Evolutionary conservation across 2,113 vertebrate species (phyloP).

Genomic region (Terrapene triunguis): DNA sequence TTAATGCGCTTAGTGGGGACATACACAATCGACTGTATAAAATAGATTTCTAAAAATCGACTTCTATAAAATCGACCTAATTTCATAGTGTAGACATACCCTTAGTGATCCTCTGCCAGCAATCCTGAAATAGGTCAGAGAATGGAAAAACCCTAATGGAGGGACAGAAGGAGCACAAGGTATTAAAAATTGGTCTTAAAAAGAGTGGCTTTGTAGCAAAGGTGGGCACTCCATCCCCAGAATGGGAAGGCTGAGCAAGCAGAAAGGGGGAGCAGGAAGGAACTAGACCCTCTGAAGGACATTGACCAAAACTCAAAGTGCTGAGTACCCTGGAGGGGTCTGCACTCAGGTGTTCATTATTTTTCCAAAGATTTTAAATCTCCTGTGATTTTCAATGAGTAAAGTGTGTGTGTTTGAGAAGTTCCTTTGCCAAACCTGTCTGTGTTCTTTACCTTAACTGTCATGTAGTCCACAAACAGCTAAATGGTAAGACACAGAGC

Average conservation of each 20-base stretch:
- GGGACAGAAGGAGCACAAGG: neutral
- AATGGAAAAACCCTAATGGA: neutral
- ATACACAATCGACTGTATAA: too few species aligned
- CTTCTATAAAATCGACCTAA: too few species aligned
- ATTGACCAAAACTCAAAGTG: neutral
- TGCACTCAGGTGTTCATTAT: accelerated
- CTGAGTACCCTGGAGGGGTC: neutral
- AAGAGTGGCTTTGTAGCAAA: neutral
- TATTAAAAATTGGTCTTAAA: neutral
- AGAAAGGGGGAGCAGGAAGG: accelerated
- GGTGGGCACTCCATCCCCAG: neutral
- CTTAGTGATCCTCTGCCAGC: neutral
- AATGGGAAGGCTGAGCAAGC: neutral
- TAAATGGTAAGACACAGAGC: neutral
- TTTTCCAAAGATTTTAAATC: neutral
- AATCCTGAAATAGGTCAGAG: neutral
- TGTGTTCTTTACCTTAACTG: neutral
- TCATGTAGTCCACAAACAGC: accelerated
- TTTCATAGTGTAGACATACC: too few species aligned
- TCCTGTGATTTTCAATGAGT: neutral
- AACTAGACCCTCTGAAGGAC: neutral
- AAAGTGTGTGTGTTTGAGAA: neutral
- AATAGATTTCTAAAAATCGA: too few species aligned
- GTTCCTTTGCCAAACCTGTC: neutral
- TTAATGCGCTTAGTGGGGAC: too few species aligned